Evolutionary conservation across 2,888 invertebrate species (phyloP).

Genomic region (Spialia ferax): DNA sequence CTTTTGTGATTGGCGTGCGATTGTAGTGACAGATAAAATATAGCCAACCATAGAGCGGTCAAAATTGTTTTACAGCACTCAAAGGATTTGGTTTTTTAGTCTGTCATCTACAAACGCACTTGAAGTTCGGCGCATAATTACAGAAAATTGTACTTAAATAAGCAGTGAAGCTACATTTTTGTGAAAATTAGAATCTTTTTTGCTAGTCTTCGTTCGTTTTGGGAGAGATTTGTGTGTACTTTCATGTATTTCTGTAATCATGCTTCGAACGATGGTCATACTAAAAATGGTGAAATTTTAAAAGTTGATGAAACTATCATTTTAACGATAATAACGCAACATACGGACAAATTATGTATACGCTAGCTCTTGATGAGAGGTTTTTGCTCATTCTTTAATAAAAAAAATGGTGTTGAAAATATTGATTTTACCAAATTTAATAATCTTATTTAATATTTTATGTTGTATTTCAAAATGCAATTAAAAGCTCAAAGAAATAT

Average conservation of each 20-base stretch:
- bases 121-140: conserved; percentile 30
- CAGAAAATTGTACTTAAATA: conserved; percentile 9
- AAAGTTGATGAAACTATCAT: conserved; percentile 86
- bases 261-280: conserved; percentile 28
- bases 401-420: conserved; percentile 84
- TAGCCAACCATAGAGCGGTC: background rate
- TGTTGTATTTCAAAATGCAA: conserved; percentile 95
- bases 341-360: conserved; percentile 92
- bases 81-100: background rate
- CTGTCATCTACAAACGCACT: conserved; percentile 20
- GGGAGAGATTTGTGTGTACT: conserved; percentile 6
- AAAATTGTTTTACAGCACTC: background rate
- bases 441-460: conserved; percentile 93
- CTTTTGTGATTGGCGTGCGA: conserved; percentile 25
- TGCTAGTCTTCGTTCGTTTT: conserved; percentile 39
- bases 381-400: conserved; percentile 88
- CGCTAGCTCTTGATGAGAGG: conserved; percentile 89
- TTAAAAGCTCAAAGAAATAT: conserved; percentile 95
- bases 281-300: conserved; percentile 47
- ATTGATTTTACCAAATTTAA: conserved; percentile 92
- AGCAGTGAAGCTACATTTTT: conserved; percentile 13
- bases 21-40: conserved; percentile 2
- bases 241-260: conserved; percentile 11
- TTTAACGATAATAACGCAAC: conserved; percentile 85
- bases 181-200: conserved; percentile 29